These are phyloP conservation scores for Calephelis perditalis DNA, from an alignment of 2,888 invertebrate species.

Conservation along the genomic window DNA sequence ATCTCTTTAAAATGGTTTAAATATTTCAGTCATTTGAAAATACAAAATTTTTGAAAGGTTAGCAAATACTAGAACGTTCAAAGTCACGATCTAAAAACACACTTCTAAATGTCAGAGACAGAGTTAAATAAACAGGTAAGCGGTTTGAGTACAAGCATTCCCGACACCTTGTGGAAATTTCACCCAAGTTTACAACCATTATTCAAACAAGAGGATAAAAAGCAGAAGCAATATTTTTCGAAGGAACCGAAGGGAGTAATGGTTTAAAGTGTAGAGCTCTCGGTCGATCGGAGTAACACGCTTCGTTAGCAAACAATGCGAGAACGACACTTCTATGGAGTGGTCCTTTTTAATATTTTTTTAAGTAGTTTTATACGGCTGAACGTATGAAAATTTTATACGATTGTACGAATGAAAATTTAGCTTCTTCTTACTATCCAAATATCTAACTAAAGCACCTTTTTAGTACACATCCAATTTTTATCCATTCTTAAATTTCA, in stretches of 20 bases:
- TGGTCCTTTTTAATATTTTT: slow-evolving; percentile 24
- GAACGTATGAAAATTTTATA: too few species aligned
- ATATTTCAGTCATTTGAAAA: too few species aligned
- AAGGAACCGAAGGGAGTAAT: slow-evolving; percentile 69
- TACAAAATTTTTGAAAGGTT: too few species aligned
- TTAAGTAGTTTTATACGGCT: too few species aligned
- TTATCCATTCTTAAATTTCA: too few species aligned
- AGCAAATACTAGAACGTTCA: too few species aligned
- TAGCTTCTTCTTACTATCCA: too few species aligned
- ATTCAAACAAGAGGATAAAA: slow-evolving; percentile 78
- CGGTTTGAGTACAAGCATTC: slow-evolving; percentile 63
- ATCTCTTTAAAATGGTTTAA: too few species aligned
- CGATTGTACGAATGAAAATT: too few species aligned
- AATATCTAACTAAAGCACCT: too few species aligned
- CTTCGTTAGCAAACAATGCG: slow-evolving; percentile 75
- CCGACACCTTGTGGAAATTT: slow-evolving; percentile 72
- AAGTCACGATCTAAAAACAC: slow-evolving; percentile 42
- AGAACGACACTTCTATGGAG: slow-evolving; percentile 45
- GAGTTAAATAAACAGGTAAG: slow-evolving; percentile 71
- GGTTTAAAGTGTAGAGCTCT: slow-evolving; percentile 76
- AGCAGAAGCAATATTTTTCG: slow-evolving; percentile 74
- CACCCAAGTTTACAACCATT: slow-evolving; percentile 71
- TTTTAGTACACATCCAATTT: too few species aligned
- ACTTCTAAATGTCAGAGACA: slow-evolving; percentile 64
- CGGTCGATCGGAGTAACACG: slow-evolving; percentile 51